Percentiles rank a stretch among this genome's conserved stretches.
phyloP scores from a whole-genome alignment of 1,140 invertebrate species.

The Chironomus tepperi region DNA sequence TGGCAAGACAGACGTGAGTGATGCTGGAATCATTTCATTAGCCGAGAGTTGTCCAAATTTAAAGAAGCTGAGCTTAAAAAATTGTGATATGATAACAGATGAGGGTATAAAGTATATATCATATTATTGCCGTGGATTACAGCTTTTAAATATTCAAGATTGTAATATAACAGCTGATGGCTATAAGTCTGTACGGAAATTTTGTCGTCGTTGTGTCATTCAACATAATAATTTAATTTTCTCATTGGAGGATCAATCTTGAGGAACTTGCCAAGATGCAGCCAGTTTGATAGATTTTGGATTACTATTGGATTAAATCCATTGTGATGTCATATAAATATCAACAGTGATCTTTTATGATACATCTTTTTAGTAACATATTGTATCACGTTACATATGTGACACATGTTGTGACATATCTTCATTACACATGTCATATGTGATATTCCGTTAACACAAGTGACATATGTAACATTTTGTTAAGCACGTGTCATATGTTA shows the following conservation, averaged over 20 bases:
- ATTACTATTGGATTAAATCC: no score
- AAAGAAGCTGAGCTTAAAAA: conserved; percentile 79
- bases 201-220: conserved; percentile 83
- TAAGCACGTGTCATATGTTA: no score
- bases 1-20: conserved; percentile 87
- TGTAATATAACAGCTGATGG: conserved; percentile 79
- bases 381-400: no score
- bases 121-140: conserved; percentile 75
- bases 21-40: conserved; percentile 71
- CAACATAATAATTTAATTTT: conserved; percentile 92
- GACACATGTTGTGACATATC: no score
- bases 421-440: no score
- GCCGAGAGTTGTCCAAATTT: conserved; percentile 83
- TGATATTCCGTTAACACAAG: no score
- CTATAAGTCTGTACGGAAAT: conserved; percentile 82
- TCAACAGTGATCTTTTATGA: no score
- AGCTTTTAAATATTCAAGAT: conserved; percentile 86
- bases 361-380: no score
- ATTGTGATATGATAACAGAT: conserved; percentile 82
- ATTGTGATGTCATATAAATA: no score
- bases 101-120: conserved; percentile 76
- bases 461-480: no score
- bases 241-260: conserved; percentile 35
- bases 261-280: background rate
- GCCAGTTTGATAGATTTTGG: no score